phyloP scores from a whole-genome alignment of 2,888 invertebrate species.

The Cosmorhoe ocellata region DNA sequence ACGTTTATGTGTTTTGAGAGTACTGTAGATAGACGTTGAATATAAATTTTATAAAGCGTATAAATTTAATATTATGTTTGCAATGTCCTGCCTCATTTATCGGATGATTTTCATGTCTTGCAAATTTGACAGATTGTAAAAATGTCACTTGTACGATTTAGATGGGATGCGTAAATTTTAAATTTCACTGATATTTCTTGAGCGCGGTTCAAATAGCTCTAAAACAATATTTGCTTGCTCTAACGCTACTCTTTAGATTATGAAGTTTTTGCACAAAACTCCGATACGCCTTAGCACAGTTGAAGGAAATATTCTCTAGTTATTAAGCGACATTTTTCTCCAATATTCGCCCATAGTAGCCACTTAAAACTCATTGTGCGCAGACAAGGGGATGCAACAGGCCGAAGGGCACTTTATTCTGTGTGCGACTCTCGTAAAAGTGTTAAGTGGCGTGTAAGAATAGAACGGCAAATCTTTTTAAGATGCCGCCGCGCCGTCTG shows the following conservation, averaged over 20 bases:
- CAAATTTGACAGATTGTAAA: constrained; percentile 12
- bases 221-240: too few relatives aligned
- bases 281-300: neutral
- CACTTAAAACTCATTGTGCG: constrained; percentile 29
- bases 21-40: constrained; percentile 42
- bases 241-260: neutral
- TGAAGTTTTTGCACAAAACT: too few relatives aligned
- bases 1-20: constrained; percentile 39
- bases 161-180: too few relatives aligned
- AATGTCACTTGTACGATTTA: neutral
- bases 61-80: constrained; percentile 30
- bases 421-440: constrained; percentile 22
- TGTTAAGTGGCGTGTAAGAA: constrained; percentile 25
- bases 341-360: constrained; percentile 11
- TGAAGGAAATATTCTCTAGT: neutral
- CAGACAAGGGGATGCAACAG: constrained; percentile 37
- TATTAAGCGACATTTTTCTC: constrained; percentile 2
- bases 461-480: constrained; percentile 13
- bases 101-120: constrained; percentile 18
- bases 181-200: too few relatives aligned
- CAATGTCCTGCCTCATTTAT: constrained; percentile 16
- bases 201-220: too few relatives aligned
- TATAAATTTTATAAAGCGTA: constrained; percentile 44
- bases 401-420: constrained; percentile 29
- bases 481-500: neutral